Percentiles rank a stretch among this genome's conserved stretches.
phyloP scores from a whole-genome alignment of 2,113 vertebrate species.

The Oncorhynchus keta region DNA sequence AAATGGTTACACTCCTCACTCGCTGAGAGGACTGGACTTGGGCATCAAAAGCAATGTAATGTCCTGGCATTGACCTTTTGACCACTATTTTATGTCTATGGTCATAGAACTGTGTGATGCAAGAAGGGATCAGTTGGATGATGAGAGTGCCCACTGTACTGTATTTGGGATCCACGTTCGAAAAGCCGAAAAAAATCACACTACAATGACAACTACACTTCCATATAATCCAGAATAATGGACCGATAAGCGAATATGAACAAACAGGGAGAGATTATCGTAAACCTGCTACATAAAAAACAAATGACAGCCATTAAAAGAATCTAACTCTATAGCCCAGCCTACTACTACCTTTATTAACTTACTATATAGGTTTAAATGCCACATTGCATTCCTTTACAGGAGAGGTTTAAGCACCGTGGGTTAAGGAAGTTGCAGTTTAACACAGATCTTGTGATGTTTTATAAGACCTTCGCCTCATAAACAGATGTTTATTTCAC shows the following conservation, averaged over 20 bases:
- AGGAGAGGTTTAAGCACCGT: not conserved
- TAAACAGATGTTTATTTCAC: not conserved
- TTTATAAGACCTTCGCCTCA: not conserved
- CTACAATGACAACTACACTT: not conserved
- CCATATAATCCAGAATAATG: not conserved
- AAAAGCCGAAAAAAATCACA: not conserved
- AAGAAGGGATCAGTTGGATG: no score
- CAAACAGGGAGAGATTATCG: not conserved
- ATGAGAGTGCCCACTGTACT: no score
- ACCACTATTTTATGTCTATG: not conserved
- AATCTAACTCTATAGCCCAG: not conserved
- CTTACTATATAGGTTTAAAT: not conserved
- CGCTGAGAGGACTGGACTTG: no score
- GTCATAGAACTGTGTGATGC: no score
- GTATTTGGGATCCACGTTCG: not conserved
- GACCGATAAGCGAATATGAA: not conserved
- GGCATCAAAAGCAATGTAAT: not conserved
- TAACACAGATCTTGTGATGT: constrained; percentile 9
- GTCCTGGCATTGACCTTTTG: not conserved
- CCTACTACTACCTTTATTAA: not conserved
- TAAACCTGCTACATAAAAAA: not conserved
- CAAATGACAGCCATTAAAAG: not conserved
- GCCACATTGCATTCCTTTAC: not conserved
- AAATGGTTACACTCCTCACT: not conserved
- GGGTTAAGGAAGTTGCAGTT: not conserved